Conservation (phyloP, 2,797 vertebrate genomes). For the Ctenopoma multispine region DNA sequence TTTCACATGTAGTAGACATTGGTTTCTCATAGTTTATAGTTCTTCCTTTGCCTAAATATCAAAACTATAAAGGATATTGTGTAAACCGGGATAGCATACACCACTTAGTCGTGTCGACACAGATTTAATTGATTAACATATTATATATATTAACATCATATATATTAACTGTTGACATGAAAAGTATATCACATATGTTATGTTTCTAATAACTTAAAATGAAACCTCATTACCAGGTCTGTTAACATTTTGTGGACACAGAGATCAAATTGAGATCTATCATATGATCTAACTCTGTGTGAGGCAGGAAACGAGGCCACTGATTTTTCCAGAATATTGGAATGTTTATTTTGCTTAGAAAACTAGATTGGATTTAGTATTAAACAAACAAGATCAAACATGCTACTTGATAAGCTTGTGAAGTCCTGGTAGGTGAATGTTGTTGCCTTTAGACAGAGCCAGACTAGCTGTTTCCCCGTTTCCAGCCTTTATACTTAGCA, state of each 20-base stretch:
- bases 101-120: neutral
- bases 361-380: neutral
- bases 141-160: neutral
- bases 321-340: neutral
- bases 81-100: constrained; percentile 6
- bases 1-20: constrained; percentile 27
- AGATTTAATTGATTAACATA: neutral
- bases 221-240: too few relatives aligned
- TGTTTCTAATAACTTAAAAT: neutral
- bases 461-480: neutral
- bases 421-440: neutral
- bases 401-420: neutral
- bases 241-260: neutral
- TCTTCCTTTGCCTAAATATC: constrained; percentile 19
- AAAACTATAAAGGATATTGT: constrained; percentile 9
- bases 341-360: neutral
- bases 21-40: constrained; percentile 7
- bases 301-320: neutral
- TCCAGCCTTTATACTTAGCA: neutral
- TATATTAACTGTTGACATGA: neutral
- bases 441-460: neutral
- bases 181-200: neutral
- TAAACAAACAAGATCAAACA: neutral
- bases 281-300: neutral
- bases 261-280: neutral